phyloP scores from a whole-genome alignment of 2,888 invertebrate genomes.

The Oxyteleia sp. region DNA sequence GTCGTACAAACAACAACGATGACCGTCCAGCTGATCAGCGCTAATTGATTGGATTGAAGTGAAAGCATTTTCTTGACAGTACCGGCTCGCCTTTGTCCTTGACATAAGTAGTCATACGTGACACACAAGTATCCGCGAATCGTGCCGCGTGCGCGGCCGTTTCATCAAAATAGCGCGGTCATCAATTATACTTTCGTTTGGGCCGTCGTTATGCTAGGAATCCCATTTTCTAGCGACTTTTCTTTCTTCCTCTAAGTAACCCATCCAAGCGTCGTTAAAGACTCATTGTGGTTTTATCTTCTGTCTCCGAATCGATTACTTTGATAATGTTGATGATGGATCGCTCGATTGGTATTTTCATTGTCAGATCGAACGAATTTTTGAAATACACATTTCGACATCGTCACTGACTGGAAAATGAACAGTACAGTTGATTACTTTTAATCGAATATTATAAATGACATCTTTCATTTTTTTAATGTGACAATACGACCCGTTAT shows the following conservation, averaged over 20 bases:
- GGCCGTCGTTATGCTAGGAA: conserved; percentile 22
- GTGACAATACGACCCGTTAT: background rate
- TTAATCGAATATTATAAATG: conserved; percentile 18
- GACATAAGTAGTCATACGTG: conserved; percentile 66
- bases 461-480: background rate
- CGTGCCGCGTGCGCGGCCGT: background rate
- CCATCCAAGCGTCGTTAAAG: conserved; percentile 9
- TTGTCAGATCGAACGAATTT: conserved; percentile 14
- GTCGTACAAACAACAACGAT: conserved; percentile 27
- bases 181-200: conserved; percentile 50
- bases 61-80: conserved; percentile 68
- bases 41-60: conserved; percentile 65
- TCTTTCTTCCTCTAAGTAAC: background rate
- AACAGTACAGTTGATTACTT: background rate
- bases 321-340: conserved; percentile 3
- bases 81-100: conserved; percentile 72
- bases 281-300: conserved; percentile 18
- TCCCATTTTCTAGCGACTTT: conserved; percentile 40
- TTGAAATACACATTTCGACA: conserved; percentile 19
- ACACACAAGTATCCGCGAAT: conserved; percentile 57
- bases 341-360: conserved; percentile 13
- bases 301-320: conserved; percentile 8
- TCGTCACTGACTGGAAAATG: background rate
- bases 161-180: conserved; percentile 40
- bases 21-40: conserved; percentile 65